Conservation (phyloP, 2,888 invertebrate species). For the Stegana nigrithorax region DNA sequence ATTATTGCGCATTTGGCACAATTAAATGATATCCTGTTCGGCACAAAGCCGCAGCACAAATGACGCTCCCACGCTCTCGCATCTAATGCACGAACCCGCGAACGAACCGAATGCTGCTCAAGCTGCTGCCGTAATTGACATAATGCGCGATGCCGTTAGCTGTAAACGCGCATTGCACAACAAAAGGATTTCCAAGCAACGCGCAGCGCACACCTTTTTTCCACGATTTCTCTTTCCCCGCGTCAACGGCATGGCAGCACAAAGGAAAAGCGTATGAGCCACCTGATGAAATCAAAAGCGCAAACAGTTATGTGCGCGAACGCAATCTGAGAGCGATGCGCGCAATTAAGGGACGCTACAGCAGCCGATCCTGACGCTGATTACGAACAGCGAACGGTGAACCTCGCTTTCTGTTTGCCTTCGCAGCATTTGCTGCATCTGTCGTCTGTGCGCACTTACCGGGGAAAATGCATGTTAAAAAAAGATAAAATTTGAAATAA, state of each 20-base stretch:
- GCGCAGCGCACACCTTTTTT: constrained; percentile 14
- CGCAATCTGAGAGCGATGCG: constrained; percentile 46
- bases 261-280: constrained; percentile 7
- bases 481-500: too few species aligned
- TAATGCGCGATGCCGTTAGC: constrained; percentile 35
- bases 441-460: too few species aligned
- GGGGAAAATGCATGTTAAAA: too few species aligned
- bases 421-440: constrained; percentile 46
- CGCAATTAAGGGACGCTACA: constrained; percentile 19
- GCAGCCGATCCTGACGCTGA: neutral
- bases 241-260: constrained; percentile 1
- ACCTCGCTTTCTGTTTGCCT: neutral
- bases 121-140: constrained; percentile 22
- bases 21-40: constrained; percentile 42
- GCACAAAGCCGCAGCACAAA: neutral
- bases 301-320: constrained; percentile 42
- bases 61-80: constrained; percentile 31
- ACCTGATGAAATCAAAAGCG: constrained; percentile 59
- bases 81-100: too few species aligned
- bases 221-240: neutral
- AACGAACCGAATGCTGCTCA: constrained; percentile 18
- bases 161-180: constrained; percentile 47
- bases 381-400: neutral
- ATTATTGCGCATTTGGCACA: neutral
- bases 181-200: constrained; percentile 52